Base-by-base conservation (phyloP, 2,888 invertebrate genomes). In the Xanthostigma xanthostigma region DNA sequence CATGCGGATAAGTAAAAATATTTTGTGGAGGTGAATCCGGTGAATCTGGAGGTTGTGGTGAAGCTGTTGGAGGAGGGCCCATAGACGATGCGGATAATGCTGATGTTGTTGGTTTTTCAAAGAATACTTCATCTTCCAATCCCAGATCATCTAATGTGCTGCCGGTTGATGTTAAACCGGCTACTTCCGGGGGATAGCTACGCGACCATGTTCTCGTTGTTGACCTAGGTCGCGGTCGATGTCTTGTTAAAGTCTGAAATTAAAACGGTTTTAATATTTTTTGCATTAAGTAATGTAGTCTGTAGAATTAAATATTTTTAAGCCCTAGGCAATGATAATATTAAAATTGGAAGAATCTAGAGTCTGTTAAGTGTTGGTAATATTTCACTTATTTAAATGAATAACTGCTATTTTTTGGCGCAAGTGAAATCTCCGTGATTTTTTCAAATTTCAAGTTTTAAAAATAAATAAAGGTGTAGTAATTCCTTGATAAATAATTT, bases 201-300 rank as follows among this genome's bases (percentile, higher is more conserved):
- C 87, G 72, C 34, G 87, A 86, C 74, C 79, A 81, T 57, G 81
- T 79, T 54, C 69, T 70, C 39, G 76, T 63, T 62, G 73, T 66
- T 60, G 79, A 68, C 64, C 76, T 62, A 61, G 76, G 65, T 64
- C 78, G 58, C 61, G 75, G 69, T 65, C 76, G 66, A 68, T 80
- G 73, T 50, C 75, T 70, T 41, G 75, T 73, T 59, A 87, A 70
- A 49, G 77, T 74, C 71, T 78, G 69, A 27, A 27, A 27, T 27
- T 6, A 27, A 27, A 27, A 27, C 27, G 27, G 27, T 27, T 27
- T 27, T 27, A 27, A 27, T 27, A 27, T 27, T 27, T 27, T 6
- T 27, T 6, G 6, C 27, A 27, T 27, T 27, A n/a, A n/a, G n/a
- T n/a, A 27, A 4, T 17, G 17, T 17, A 17, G 17, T 17, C 27